Base-by-base conservation (phyloP, 2,113 vertebrate genomes). In the Silurus asotus region DNA sequence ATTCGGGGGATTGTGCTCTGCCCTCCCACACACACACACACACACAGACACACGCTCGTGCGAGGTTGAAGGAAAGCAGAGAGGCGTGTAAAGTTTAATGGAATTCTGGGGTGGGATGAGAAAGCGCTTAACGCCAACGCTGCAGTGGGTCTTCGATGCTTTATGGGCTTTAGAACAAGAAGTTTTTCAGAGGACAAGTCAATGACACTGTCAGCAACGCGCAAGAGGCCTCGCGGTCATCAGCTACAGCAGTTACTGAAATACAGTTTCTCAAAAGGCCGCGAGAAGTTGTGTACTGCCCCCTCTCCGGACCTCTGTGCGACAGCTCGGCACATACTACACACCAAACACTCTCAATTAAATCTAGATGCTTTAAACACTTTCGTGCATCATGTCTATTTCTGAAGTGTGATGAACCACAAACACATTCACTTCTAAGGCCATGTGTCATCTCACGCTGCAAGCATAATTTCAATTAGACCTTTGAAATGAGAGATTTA, bases 1-100 rank as follows among this genome's bases (percentile, higher is more conserved):
- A 96, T 96, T 96, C 64, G 79, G 89, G 89, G 89, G 84, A 89
- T 83, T 89, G 86, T 86, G 64, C 82, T 85, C 78, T 37, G 56
- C 83, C 96, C 96, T 95, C 92, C 96, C 95, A 89, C 87, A 91
- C 91, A 93, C 92, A 91, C 89, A 87, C 90, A 88, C 90, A 87
- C 86, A 37, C 2, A 51, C 84, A n/a, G n/a, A 80, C 83, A 90
- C 87, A 86, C 25, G 55, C 51, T 56, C 75, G 11, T 61, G 49
- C 51, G 74, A 87, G 89, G 78, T 82, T 84, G 92, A 86, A 84
- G 88, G 91, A 86, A 84, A 81, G 51, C 89, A 92, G 88, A 88
- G 92, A 89, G 91, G 91, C 91, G 87, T 93, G 92, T 92, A 92
- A 86, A 91, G 91, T 93, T 94, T 94, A 93, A 94, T 94, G 90